Evolutionary conservation across 2,888 invertebrate genomes (phyloP), one percentile per base, ranked within the genome.

Genomic region (Caenorhabditis virilis): DNA sequence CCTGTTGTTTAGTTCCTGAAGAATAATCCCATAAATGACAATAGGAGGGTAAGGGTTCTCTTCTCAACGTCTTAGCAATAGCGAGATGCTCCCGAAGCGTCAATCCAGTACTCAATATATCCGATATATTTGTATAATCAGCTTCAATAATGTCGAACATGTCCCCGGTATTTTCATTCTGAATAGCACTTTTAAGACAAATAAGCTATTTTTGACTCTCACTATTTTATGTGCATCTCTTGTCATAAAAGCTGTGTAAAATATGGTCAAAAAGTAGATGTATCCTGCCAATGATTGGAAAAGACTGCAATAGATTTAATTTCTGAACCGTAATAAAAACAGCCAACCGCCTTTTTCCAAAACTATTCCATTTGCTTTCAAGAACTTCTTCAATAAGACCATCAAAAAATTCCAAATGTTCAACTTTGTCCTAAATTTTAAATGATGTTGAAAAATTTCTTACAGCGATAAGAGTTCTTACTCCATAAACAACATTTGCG

Each of bases 291-390:
- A 93, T 83, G 95, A 71, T 36, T 52, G 35, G 36, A 73, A 71
- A 42, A 77, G 49, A 26, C 71, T 71, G 51, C 54, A 67, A 53
- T 13, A n/a, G 5, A 9, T 13, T 7, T 9, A 30, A 30, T 13
- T 30, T 30, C 9, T 13, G n/a, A n/a, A 15, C n/a, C 16, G 7
- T n/a, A 36, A 36, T 15, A 36, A 9, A n/a, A 36, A 36, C 16
- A 5, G 5, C 36, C 5, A 26, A 67, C 62, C 69, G 66, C 48
- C 59, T 62, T 85, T 92, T 93, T 1, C 93, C 93, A 84, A 95
- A 97, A 0, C 94, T 91, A 81, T 94, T 92, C 97, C 97, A 97
- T 86, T 97, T 97, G 2, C 94, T 93, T 83, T 93, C 90, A 18
- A 97, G 85, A n/a, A 97, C 88, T 84, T 95, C 94, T 20, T 94